phyloP scores from a whole-genome alignment of 2,113 vertebrate species.

The Gopherus evgoodei region DNA sequence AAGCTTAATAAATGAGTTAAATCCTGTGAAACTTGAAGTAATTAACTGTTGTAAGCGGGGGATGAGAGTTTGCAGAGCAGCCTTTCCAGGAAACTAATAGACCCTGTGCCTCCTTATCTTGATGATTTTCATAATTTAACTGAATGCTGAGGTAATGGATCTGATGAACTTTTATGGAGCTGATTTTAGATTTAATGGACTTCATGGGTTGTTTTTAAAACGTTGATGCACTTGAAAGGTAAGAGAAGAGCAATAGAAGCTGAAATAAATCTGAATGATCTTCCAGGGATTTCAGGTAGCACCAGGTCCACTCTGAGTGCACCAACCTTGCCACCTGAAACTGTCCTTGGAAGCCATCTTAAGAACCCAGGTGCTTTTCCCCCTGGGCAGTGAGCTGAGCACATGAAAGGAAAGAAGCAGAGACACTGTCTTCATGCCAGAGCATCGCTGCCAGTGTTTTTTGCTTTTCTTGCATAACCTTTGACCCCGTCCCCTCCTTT shows the following conservation, averaged over 20 bases:
- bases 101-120: slow-evolving; percentile 57
- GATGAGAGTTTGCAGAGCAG: slow-evolving; percentile 15
- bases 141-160: slow-evolving; percentile 70
- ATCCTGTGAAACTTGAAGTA: slow-evolving; percentile 57
- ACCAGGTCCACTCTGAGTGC: background rate
- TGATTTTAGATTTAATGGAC: slow-evolving; percentile 66
- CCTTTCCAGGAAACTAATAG: slow-evolving; percentile 68
- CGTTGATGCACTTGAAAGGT: background rate
- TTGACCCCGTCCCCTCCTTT: slow-evolving; percentile 32
- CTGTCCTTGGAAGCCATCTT: slow-evolving; percentile 6
- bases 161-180: slow-evolving; percentile 64
- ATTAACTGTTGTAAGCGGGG: slow-evolving; percentile 58
- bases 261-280: background rate
- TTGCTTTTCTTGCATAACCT: slow-evolving; percentile 24
- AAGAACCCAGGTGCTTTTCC: background rate
- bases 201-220: background rate
- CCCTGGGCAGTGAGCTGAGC: fast-evolving
- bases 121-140: slow-evolving; percentile 73
- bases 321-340: slow-evolving; percentile 29
- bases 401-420: background rate
- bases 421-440: background rate
- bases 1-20: slow-evolving; percentile 65
- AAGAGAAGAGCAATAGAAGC: background rate
- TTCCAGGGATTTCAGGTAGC: background rate
- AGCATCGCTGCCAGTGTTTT: background rate